Base-by-base conservation (phyloP, 2,797 vertebrate genomes). In the Falco columbarius region DNA sequence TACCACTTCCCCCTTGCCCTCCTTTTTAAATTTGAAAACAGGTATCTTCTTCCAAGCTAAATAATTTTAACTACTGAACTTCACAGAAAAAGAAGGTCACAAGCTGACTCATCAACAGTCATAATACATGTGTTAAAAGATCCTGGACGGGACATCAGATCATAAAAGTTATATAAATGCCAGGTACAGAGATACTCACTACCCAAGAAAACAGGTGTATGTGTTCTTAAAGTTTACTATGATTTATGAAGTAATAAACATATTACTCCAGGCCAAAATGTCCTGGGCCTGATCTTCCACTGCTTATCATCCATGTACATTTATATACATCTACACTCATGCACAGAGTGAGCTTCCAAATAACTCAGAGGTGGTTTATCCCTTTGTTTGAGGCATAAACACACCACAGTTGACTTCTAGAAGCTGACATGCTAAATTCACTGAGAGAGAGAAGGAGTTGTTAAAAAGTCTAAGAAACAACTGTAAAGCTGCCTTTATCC, bases 21-120 rank as follows among this genome's bases (percentile, higher is more conserved):
- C 10, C 40, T 44, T 75, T 79, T 81, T 17, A 67, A 62, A 96
- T 95, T 94, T 85, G 91, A 97, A 98, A 98, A 95, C 79, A 96
- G 96, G 83, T 93, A 91, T 94, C 86, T 95, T 80, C 92, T 97
- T 98, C 95, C 97, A 97, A 97, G 94, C 82, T 77, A 95, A 98
- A 97, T 84, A 96, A 68, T 95, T 95, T 87, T 89, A 96, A 96
- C 89, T 88, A 90, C 90, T 86, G 82, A 89, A 91, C 90, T 86
- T 87, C 91, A 79, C 68, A 93, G 96, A 93, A 96, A 94, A 91
- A 56, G n/a, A 88, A 96, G 80, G 73, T 93, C 90, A 93, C 22
- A 63, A 75, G 94, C 88, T 94, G 92, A 89, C 81, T 96, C 63
- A 32, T 55, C 87, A 75, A 54, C 76, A 95, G 74, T 21, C 44